These are phyloP conservation scores for Diorhabda carinulata DNA, from an alignment of 1,140 invertebrate species.

Conservation along the genomic window DNA sequence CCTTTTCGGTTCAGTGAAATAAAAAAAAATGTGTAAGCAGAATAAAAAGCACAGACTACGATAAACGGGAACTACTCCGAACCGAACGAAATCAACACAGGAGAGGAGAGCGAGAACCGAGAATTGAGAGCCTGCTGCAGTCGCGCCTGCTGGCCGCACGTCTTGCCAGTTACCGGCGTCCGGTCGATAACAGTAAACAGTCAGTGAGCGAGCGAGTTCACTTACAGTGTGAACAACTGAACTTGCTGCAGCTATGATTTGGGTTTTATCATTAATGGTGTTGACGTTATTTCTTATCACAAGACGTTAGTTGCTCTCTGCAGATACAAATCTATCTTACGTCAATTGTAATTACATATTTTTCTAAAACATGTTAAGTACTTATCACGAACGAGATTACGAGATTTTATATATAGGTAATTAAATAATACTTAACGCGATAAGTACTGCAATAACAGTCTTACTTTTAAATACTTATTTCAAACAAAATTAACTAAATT, in stretches of 20 bases:
- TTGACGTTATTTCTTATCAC: background rate
- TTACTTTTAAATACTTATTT: too few relatives aligned
- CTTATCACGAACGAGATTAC: background rate
- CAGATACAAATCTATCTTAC: background rate
- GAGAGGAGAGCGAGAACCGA: background rate
- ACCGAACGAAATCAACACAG: background rate
- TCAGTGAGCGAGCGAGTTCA: background rate
- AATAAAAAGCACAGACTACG: background rate
- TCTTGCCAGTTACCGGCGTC: background rate
- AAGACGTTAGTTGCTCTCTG: background rate
- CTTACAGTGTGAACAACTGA: background rate
- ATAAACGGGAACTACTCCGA: conserved; percentile 1
- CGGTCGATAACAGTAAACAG: conserved; percentile 1
- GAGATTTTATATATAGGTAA: background rate
- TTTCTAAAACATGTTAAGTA: background rate
- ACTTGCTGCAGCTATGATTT: background rate
- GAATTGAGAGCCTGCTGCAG: background rate
- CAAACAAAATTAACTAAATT: too few relatives aligned
- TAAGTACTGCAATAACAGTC: background rate
- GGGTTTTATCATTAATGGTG: background rate
- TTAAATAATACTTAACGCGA: background rate
- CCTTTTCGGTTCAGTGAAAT: too few relatives aligned
- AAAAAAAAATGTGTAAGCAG: too few relatives aligned
- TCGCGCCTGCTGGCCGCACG: background rate
- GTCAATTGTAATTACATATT: background rate